These are phyloP conservation scores for Phoxinus phoxinus DNA, from an alignment of 2,113 vertebrate genomes.

Conservation along the genomic window DNA sequence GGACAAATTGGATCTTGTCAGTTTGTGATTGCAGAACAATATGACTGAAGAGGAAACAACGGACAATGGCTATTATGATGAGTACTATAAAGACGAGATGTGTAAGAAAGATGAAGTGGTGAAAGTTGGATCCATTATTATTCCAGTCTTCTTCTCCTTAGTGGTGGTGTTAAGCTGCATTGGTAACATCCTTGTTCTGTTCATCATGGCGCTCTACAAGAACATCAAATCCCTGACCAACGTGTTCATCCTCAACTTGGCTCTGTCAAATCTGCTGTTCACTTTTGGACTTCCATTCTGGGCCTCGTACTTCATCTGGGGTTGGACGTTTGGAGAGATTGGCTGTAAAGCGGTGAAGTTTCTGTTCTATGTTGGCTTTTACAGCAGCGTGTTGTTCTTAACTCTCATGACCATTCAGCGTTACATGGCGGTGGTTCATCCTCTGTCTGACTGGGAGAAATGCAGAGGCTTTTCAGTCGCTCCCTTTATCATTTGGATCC, in stretches of 20 bases:
- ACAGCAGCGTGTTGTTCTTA: slow-evolving; percentile 86
- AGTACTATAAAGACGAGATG: neutral
- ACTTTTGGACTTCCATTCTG: slow-evolving; percentile 85
- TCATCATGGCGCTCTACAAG: slow-evolving; percentile 83
- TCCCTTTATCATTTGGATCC: slow-evolving; percentile 72
- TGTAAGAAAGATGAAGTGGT: neutral
- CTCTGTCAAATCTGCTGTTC: slow-evolving; percentile 86
- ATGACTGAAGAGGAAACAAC: neutral
- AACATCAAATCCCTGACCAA: slow-evolving; percentile 85
- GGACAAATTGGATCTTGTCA: neutral
- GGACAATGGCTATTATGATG: accelerated
- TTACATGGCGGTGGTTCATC: slow-evolving; percentile 82
- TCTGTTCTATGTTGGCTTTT: slow-evolving; percentile 85
- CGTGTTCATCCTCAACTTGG: slow-evolving; percentile 87
- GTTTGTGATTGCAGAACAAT: neutral
- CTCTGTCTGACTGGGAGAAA: slow-evolving; percentile 67
- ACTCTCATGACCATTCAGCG: slow-evolving; percentile 86
- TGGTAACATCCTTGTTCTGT: slow-evolving; percentile 86
- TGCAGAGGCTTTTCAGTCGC: slow-evolving; percentile 22
- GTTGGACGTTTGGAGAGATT: slow-evolving; percentile 81
- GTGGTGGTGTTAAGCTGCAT: slow-evolving; percentile 58
- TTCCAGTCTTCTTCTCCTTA: neutral
- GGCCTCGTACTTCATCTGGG: slow-evolving; percentile 73
- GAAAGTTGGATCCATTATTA: neutral
- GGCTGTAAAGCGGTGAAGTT: slow-evolving; percentile 83